A percentile compares a stretch with the other conserved stretches of the same genome.
Conservation (phyloP, 2,888 invertebrate species). For the Cordilura impudica region DNA sequence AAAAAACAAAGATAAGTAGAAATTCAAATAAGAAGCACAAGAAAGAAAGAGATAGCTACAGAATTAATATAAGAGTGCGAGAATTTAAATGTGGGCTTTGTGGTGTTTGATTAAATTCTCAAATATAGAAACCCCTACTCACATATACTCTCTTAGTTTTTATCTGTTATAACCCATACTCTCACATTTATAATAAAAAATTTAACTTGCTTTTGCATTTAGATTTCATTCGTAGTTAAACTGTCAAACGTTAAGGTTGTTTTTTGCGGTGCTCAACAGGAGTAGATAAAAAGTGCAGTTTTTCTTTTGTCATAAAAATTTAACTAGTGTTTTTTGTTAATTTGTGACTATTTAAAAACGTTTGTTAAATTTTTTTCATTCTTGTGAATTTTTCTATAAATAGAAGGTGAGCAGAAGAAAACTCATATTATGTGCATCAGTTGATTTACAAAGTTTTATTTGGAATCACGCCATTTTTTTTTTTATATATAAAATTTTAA, state of each 20-base stretch:
- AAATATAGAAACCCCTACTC: constrained; percentile 18
- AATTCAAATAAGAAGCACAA: background rate
- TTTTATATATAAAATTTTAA: background rate
- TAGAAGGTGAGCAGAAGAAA: constrained; percentile 32
- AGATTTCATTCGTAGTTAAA: constrained; percentile 67
- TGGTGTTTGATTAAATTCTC: constrained; percentile 40
- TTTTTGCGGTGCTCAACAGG: background rate
- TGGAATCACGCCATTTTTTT: constrained; percentile 45
- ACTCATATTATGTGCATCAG: background rate
- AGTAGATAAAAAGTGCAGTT: constrained; percentile 38
- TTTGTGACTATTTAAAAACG: too few species aligned
- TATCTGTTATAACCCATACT: constrained; percentile 15
- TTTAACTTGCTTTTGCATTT: constrained; percentile 56
- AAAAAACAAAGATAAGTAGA: background rate
- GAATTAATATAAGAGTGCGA: constrained; percentile 5
- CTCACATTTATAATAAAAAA: constrained; percentile 24
- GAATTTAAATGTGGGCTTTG: constrained; percentile 45
- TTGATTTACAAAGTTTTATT: background rate
- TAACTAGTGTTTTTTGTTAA: background rate
- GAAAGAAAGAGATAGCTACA: constrained; percentile 42
- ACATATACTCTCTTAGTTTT: constrained; percentile 3
- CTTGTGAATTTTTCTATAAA: constrained; percentile 12
- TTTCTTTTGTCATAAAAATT: constrained; percentile 16
- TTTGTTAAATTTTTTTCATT: constrained; percentile 6
- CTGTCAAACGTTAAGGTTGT: constrained; percentile 64